Percentiles rank a stretch among this genome's conserved stretches.
Conservation (phyloP, 2,113 vertebrate species). For the Cromileptes altivelis region DNA sequence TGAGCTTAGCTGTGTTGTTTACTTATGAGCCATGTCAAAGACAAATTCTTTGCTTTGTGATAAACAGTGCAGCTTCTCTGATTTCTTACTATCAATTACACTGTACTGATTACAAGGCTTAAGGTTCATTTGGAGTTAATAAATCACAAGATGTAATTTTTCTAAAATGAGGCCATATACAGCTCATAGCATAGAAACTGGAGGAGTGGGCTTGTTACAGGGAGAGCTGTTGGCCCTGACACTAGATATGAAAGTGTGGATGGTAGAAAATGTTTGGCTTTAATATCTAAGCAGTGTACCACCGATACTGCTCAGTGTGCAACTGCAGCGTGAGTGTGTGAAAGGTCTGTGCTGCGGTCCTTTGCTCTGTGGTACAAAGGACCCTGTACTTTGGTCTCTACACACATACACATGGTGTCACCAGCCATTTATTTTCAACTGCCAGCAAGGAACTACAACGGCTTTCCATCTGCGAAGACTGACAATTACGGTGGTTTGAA, state of each 20-base stretch:
- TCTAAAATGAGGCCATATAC: neutral
- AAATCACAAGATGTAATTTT: neutral
- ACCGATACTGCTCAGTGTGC: neutral
- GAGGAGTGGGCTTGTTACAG: neutral
- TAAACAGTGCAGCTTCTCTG: neutral
- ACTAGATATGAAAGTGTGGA: no score
- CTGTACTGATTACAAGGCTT: neutral
- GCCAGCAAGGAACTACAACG: neutral
- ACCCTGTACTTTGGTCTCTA: neutral
- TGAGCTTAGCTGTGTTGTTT: neutral
- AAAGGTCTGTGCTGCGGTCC: neutral
- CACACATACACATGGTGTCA: neutral
- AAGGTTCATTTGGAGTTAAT: neutral
- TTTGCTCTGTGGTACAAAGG: conserved; percentile 8
- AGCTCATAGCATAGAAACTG: neutral
- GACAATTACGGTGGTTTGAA: conserved; percentile 10
- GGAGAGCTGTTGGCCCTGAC: neutral
- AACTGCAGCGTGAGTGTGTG: neutral
- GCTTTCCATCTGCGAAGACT: conserved; percentile 9
- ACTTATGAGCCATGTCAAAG: neutral
- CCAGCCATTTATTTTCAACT: conserved; percentile 8
- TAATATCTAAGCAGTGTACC: neutral
- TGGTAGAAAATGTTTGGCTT: neutral
- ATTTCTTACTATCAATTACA: neutral
- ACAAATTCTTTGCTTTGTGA: neutral